Evolutionary conservation across 2,888 invertebrate species (phyloP), one percentile per base, ranked within the genome.

Genomic region (Agrotis clavis): DNA sequence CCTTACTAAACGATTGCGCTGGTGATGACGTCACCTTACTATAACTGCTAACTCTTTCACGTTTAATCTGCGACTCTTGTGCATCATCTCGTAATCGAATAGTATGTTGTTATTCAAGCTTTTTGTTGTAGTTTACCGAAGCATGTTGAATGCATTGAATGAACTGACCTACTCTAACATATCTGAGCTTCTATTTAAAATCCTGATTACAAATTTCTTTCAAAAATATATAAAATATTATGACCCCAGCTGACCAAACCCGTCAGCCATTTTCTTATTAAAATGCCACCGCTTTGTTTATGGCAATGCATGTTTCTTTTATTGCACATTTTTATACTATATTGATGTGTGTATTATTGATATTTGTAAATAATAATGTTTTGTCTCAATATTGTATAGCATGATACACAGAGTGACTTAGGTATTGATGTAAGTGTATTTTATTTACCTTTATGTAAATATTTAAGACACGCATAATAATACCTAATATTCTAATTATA

Each of bases 301-400:
- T 92, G 90, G 93, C 93, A 90, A 88, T 93, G 94, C 94, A 94
- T 94, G 94, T 87, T 90, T 82, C 80, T 35, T 75, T 83, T 86
- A 89, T 86, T 86, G 84, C 84, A 82, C 86, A 91, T 76, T 74
- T 76, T 74, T 78, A 82, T 82, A 81, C 61, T 79, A 75, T 79
- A 74, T 86, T 77, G 86, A 74, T 83, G 72, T 81, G 83, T 83
- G 78, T 84, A 78, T 65, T 83, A 81, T 79, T 70, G 56, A 83
- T 83, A 78, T 67, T 69, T 77, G 73, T 79, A 74, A 85, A 76
- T 85, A 82, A 82, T 84, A 80, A 78, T 82, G 81, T 81, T 80
- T 81, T 79, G 77, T 83, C 81, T 74, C 76, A 77, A 79, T 77
- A 84, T 80, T 83, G 72, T 83, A 76, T 77, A 84, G 84, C 86